phyloP scores from a whole-genome alignment of 2,797 vertebrate genomes.

The Pipistrellus pipistrellus region DNA sequence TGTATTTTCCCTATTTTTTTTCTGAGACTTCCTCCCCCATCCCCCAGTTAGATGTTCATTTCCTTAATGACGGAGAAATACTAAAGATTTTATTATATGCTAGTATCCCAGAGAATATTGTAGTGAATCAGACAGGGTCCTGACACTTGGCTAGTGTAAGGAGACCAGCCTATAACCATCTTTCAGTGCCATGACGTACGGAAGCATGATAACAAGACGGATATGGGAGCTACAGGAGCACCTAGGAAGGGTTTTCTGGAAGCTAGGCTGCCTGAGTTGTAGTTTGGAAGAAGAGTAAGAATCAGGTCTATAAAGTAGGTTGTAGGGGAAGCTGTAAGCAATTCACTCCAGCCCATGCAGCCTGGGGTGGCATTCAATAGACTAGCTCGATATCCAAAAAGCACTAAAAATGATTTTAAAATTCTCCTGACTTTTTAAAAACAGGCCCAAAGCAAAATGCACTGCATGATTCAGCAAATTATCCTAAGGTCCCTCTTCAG shows the following conservation, averaged over 20 bases:
- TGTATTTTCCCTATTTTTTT: background rate
- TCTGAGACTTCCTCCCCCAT: background rate
- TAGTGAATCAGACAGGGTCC: background rate
- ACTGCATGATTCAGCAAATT: background rate
- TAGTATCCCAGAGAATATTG: background rate
- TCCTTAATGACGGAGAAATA: background rate
- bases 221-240: background rate
- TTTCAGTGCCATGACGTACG: fast-evolving
- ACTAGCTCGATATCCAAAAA: background rate
- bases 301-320: background rate
- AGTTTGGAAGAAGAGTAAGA: background rate
- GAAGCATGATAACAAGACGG: background rate
- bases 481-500: background rate
- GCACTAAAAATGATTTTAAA: background rate
- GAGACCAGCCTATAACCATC: background rate
- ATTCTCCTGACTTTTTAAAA: background rate
- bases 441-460: background rate
- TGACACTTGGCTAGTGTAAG: background rate
- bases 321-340: background rate
- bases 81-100: background rate
- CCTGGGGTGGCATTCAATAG: background rate
- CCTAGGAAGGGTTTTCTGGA: background rate
- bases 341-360: background rate
- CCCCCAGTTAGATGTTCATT: background rate
- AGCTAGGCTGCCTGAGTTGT: background rate